A percentile compares a stretch with the other conserved stretches of the same genome.
phyloP scores from a whole-genome alignment of 30 jellyfish, hydroid and myxozoan genomes.

The Haliclystus octoradiatus region DNA sequence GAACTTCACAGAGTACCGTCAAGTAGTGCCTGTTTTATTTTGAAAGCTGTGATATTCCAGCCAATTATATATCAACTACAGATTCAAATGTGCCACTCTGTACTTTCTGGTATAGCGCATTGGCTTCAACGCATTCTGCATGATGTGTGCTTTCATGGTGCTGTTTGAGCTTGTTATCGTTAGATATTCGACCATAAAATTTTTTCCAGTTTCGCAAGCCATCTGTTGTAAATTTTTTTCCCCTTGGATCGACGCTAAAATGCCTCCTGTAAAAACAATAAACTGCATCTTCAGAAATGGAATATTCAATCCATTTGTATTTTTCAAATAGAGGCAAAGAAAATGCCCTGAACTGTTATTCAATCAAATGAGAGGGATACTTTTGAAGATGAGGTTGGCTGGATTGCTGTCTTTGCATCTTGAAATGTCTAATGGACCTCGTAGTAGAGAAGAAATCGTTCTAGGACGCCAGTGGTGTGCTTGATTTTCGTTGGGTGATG shows the following conservation, averaged over 20 bases:
- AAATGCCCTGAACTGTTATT: no score
- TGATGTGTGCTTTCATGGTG: conserved; percentile 24
- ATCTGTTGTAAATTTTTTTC: conserved; percentile 6
- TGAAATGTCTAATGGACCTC: no score
- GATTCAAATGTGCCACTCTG: conserved; percentile 20
- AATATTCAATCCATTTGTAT: conserved; percentile 23
- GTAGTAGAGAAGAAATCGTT: no score
- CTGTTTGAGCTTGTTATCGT: conserved; percentile 18
- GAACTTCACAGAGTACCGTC: conserved; percentile 18
- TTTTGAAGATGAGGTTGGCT: no score
- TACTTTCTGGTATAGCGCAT: conserved; percentile 15
- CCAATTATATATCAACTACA: conserved; percentile 5
- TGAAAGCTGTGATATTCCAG: conserved; percentile 6
- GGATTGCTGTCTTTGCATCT: no score
- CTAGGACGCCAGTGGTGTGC: no score
- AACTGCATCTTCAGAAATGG: conserved; percentile 20
- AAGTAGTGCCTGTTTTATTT: conserved; percentile 26
- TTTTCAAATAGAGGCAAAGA: no score
- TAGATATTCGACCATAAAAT: conserved; percentile 9
- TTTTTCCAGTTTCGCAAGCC: conserved; percentile 31
- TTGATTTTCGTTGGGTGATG: no score
- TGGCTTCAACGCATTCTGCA: conserved; percentile 28
- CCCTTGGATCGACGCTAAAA: conserved; percentile 7
- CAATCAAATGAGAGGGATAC: no score
- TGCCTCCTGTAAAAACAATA: conserved; percentile 34